Conservation (phyloP, 53 echinoderm and acorn worm species). For the Echinometra lucunter region DNA sequence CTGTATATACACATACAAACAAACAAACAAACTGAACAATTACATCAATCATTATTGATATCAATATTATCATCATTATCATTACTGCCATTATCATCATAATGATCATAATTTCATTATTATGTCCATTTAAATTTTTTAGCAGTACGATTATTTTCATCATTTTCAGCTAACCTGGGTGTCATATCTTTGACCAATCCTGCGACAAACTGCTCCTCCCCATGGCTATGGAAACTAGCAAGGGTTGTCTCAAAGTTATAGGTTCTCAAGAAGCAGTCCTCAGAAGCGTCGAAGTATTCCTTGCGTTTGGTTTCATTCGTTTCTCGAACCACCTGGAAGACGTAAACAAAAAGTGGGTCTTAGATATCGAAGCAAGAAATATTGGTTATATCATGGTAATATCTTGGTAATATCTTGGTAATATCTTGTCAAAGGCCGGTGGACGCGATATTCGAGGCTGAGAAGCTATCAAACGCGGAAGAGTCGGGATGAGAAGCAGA, state of each 20-base stretch:
- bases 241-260: not conserved
- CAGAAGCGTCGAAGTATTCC: not conserved
- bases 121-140: not conserved
- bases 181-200: not conserved
- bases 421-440: too few species aligned
- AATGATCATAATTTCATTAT: not conserved
- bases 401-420: too few species aligned
- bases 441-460: too few species aligned
- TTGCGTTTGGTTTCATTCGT: not conserved
- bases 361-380: too few species aligned
- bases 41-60: not conserved
- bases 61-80: not conserved
- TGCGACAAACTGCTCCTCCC: conserved; percentile 38
- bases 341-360: too few species aligned
- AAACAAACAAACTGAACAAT: too few species aligned
- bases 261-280: conserved; percentile 17
- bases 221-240: conserved; percentile 39
- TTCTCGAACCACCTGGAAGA: not conserved
- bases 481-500: too few species aligned
- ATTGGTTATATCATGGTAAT: too few species aligned
- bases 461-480: too few species aligned
- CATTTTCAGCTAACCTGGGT: conserved; percentile 6
- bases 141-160: not conserved
- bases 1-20: not conserved
- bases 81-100: not conserved